phyloP scores from a whole-genome alignment of 2,797 vertebrate genomes.

The Serranus cabrilla region DNA sequence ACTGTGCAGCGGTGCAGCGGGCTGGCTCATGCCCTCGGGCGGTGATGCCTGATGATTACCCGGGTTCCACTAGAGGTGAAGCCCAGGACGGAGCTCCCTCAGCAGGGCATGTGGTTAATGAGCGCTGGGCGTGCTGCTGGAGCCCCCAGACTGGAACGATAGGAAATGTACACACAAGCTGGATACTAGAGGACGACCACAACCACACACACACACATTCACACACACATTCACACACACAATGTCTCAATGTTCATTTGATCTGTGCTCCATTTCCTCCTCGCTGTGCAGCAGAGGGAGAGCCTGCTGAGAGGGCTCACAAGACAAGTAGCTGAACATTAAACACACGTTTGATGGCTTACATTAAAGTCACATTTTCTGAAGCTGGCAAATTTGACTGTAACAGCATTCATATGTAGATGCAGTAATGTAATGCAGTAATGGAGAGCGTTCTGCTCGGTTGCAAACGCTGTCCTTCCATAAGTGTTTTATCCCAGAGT shows the following conservation, averaged over 20 bases:
- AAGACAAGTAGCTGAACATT: conserved; percentile 59
- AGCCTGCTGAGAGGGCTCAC: conserved; percentile 39
- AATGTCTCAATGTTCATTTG: conserved; percentile 35
- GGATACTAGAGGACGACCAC: conserved; percentile 33
- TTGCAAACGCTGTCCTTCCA: conserved; percentile 14
- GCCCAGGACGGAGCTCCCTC: conserved; percentile 63
- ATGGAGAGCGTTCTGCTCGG: conserved; percentile 13
- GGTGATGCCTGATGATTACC: conserved; percentile 70
- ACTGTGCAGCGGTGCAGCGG: conserved; percentile 32
- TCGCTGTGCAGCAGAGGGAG: conserved; percentile 35
- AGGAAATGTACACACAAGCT: conserved; percentile 52
- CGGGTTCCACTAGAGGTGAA: conserved; percentile 71
- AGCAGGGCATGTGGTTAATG: conserved; percentile 70
- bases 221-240: conserved; percentile 2
- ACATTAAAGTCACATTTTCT: conserved; percentile 47
- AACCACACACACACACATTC: conserved; percentile 21
- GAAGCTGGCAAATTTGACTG: conserved; percentile 39
- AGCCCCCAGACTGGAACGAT: conserved; percentile 59
- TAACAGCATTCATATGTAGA: conserved; percentile 44
- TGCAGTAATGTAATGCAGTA: conserved; percentile 5
- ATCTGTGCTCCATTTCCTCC: conserved; percentile 62
- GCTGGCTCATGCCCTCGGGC: conserved; percentile 60
- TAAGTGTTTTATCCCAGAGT: conserved; percentile 45
- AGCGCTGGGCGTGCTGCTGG: conserved; percentile 54
- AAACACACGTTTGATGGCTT: conserved; percentile 51